Base-by-base conservation (phyloP, 2,888 invertebrate genomes). In the Parapristionchus giblindavisi region DNA sequence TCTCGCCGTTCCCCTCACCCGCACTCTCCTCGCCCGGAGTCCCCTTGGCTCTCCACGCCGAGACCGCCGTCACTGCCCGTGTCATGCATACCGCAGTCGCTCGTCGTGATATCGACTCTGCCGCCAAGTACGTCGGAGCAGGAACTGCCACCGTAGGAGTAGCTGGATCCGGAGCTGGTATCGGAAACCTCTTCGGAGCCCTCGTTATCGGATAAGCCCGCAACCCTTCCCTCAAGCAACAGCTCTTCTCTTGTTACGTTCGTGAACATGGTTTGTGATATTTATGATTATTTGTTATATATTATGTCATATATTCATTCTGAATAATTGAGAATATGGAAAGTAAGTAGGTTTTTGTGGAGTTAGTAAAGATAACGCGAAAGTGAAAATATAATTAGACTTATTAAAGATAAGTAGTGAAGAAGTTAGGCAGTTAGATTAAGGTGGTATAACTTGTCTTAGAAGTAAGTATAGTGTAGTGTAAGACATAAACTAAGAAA, bases 61-160 rank as follows among this genome's bases (percentile, higher is more conserved):
- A 84, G 80, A 78, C 78, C 70, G 83, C 83, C 65, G 79, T 84
- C 77, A 85, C 85, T 76, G 77, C 80, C 68, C 86, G 86, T 76
- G 76, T 78, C 78, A 81, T 86, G 76, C 81, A 81, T 82, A 85
- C 85, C 79, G 81, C 89, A 81, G 88, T 88, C 75, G 83, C 87
- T 73, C 92, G 93, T 86, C 93, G 94, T 90, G 99, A 99, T 91
- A 99, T 99, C 92, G 99, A 99, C 91, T 96, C 97, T 84, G 99
- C 99, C 89, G 99, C 99, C 90, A 99, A 99, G 92, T 99, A 97
- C 91, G 99, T 99, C 91, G 99, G 99, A 90, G 97, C 98, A 91
- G 99, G 99, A 89, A 99, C 99, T 89, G 99, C 99, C 90, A 99
- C 99, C 90, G 98, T 98, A 87, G 99, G 99, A 91, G 98, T 97